A percentile compares a stretch with the other conserved stretches of the same genome.
Evolutionary conservation across 1,140 invertebrate species (phyloP).

Genomic region (Drosophila truncata): DNA sequence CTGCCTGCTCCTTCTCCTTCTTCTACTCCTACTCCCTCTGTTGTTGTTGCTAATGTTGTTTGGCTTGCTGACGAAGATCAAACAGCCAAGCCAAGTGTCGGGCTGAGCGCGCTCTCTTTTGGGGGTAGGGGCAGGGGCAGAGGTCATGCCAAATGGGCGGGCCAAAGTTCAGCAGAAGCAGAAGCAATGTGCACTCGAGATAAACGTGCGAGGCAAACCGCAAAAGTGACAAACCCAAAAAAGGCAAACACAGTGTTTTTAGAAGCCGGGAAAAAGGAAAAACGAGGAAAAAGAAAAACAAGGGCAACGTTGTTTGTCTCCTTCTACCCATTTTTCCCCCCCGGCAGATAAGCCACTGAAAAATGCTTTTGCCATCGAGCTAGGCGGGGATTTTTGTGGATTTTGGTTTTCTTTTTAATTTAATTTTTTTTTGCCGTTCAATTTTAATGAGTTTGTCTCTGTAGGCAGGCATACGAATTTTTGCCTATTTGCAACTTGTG

Average conservation of each 20-base stretch:
- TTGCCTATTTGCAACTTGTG: conserved; percentile 52
- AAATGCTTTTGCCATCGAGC: conserved; percentile 55
- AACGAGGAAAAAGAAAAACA: conserved; percentile 17
- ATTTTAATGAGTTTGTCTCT: conserved; percentile 64
- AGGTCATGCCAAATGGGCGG: conserved; percentile 16
- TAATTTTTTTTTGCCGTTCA: conserved; percentile 25
- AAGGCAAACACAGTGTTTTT: conserved; percentile 52
- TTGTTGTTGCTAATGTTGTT: conserved; percentile 53
- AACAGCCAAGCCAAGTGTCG: conserved; percentile 56
- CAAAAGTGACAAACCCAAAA: conserved; percentile 75
- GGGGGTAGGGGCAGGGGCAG: conserved; percentile 2
- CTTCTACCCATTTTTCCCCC: conserved; percentile 9
- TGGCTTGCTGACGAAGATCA: conserved; percentile 75
- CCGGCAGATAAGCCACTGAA: conserved; percentile 53
- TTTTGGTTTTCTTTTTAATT: conserved; percentile 17
- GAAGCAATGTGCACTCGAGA: conserved; percentile 62
- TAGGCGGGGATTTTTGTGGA: conserved; percentile 37
- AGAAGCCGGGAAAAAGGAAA: conserved; percentile 14
- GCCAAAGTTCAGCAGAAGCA: not conserved
- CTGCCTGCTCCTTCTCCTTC: not conserved
- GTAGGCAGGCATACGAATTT: conserved; percentile 33
- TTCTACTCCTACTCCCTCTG: not conserved
- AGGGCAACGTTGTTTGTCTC: conserved; percentile 33
- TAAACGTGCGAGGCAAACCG: conserved; percentile 75
- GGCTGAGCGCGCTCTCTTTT: conserved; percentile 15